Conservation (phyloP, 2,113 vertebrate species). For the Hippolais icterina region DNA sequence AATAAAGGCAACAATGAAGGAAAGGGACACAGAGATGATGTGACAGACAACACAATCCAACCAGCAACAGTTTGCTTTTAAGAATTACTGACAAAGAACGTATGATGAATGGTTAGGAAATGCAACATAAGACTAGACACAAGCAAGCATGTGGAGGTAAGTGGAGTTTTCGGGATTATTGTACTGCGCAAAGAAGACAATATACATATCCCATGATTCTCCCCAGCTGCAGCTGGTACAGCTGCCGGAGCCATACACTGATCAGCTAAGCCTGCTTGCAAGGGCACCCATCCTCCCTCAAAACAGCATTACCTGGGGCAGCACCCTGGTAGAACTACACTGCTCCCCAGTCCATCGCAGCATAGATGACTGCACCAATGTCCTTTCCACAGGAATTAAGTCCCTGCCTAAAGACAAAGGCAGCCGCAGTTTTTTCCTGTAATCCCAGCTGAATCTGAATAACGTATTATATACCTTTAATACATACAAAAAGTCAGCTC, state of each 20-base stretch:
- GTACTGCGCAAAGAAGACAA: not conserved
- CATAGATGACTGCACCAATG: not conserved
- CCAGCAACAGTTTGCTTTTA: not conserved
- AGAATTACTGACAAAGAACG: not conserved
- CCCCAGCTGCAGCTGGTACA: not conserved
- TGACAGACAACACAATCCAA: not conserved
- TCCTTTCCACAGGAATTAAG: not conserved
- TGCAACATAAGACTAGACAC: not conserved
- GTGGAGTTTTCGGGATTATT: not conserved
- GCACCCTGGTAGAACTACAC: not conserved
- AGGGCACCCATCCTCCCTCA: not conserved
- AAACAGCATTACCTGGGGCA: not conserved
- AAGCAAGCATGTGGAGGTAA: not conserved
- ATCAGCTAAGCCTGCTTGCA: not conserved
- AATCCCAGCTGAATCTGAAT: not conserved
- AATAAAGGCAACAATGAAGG: not conserved
- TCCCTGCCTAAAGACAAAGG: not conserved
- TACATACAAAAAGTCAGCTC: not conserved
- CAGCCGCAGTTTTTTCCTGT: not conserved
- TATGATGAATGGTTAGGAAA: not conserved
- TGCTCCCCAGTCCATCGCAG: not conserved
- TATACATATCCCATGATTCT: not conserved
- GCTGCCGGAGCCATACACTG: not conserved
- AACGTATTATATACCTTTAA: not conserved
- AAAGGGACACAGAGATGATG: not conserved